A percentile compares a stretch with the other conserved stretches of the same genome.
phyloP scores from a whole-genome alignment of 2,888 invertebrate species.

The Sphaeridia pumilis region DNA sequence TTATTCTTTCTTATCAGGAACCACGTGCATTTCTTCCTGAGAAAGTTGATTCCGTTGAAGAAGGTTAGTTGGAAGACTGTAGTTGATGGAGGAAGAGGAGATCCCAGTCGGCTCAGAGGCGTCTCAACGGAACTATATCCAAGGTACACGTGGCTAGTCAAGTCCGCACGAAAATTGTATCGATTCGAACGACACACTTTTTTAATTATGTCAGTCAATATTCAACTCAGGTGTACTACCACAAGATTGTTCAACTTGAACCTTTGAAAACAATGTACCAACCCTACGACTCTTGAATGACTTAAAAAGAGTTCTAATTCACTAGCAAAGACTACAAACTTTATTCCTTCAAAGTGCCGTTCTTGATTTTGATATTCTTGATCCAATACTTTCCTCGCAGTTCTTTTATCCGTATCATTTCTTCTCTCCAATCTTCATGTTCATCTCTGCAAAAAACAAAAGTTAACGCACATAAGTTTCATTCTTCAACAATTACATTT shows the following conservation, averaged over 20 bases:
- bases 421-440: slow-evolving; percentile 13
- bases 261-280: background rate
- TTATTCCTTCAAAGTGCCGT: slow-evolving; percentile 4
- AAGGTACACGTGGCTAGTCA: too few relatives aligned
- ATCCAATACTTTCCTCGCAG: slow-evolving; percentile 15
- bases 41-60: too few relatives aligned
- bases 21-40: too few relatives aligned
- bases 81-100: too few relatives aligned
- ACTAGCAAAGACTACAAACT: background rate
- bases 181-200: slow-evolving; percentile 3
- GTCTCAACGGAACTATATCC: too few relatives aligned
- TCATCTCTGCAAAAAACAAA: slow-evolving; percentile 16
- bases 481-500: too few relatives aligned
- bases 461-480: too few relatives aligned
- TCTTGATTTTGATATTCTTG: slow-evolving; percentile 7
- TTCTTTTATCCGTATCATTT: slow-evolving; percentile 4
- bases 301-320: background rate
- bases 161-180: too few relatives aligned
- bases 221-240: slow-evolving; percentile 1
- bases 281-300: background rate
- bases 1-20: too few relatives aligned
- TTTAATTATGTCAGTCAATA: background rate
- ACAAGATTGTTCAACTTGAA: background rate
- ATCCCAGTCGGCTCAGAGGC: too few relatives aligned
- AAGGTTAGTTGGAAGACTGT: too few relatives aligned